These are phyloP conservation scores for Bovichtus variegatus DNA, from an alignment of 2,797 vertebrate species.

Conservation along the genomic window DNA sequence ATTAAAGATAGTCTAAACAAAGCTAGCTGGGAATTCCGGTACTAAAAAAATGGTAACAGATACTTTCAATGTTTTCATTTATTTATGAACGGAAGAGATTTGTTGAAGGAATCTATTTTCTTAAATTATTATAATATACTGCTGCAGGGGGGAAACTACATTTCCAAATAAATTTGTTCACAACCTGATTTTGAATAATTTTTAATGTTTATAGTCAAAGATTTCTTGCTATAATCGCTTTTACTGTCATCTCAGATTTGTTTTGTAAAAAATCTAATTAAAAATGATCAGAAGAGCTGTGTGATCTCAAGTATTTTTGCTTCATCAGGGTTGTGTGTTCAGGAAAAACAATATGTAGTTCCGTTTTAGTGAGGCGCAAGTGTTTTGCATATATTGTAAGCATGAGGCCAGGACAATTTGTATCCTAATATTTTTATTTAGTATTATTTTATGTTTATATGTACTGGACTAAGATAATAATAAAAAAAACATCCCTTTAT, in stretches of 20 bases:
- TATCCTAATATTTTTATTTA: background rate
- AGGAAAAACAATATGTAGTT: background rate
- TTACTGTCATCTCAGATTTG: conserved; percentile 3
- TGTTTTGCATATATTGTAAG: background rate
- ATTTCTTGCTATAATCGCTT: conserved; percentile 14
- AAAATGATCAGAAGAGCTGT: conserved; percentile 9
- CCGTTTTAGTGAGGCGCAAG: background rate
- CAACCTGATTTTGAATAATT: conserved; percentile 17
- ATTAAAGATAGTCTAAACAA: background rate
- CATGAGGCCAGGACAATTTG: background rate
- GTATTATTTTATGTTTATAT: background rate
- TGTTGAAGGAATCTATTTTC: background rate
- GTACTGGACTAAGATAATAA: background rate
- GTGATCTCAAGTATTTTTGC: background rate
- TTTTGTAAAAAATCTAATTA: conserved; percentile 54
- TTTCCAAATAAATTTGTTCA: conserved; percentile 5
- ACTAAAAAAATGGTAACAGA: background rate
- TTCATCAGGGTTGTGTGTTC: background rate
- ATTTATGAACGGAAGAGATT: conserved; percentile 43
- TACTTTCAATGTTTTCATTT: conserved; percentile 37
- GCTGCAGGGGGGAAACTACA: background rate
- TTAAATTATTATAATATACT: conserved; percentile 21
- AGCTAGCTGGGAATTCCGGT: background rate
- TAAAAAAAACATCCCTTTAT: background rate
- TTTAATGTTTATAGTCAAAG: conserved; percentile 24